These are phyloP conservation scores for Orthonyx spaldingii DNA, from an alignment of 2,113 vertebrate genomes.

Conservation along the genomic window DNA sequence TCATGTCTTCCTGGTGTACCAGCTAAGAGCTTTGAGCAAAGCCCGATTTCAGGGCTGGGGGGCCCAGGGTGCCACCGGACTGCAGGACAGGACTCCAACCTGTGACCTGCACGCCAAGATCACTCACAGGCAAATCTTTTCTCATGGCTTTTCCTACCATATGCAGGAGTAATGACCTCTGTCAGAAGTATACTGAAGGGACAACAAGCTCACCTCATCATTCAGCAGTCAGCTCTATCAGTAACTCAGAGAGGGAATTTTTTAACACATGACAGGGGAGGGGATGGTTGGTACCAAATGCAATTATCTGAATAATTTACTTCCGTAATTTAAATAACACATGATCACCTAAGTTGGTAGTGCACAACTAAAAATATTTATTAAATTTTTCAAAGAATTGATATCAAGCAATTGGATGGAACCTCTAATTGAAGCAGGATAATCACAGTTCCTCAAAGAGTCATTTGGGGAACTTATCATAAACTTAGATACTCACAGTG, in stretches of 20 bases:
- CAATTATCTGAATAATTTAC: neutral
- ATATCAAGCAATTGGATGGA: neutral
- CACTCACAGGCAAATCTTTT: neutral
- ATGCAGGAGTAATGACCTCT: neutral
- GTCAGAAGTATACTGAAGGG: neutral
- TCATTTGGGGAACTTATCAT: neutral
- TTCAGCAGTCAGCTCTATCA: neutral
- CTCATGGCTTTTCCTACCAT: neutral
- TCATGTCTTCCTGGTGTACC: neutral
- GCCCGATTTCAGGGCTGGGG: neutral
- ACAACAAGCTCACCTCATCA: neutral
- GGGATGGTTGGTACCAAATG: neutral
- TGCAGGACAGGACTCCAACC: neutral
- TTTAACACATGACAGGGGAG: neutral
- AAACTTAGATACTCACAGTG: neutral
- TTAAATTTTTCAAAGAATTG: neutral
- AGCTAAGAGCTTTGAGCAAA: neutral
- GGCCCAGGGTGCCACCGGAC: neutral
- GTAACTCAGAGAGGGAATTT: neutral
- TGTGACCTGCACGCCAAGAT: neutral
- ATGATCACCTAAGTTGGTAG: neutral
- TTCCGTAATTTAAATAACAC: neutral
- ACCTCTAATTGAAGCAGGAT: neutral
- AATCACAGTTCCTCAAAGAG: neutral
- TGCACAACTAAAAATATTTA: neutral